Evolutionary conservation across 2,113 vertebrate genomes (phyloP), one percentile per base, ranked within the genome.

Genomic region (Channa argus): DNA sequence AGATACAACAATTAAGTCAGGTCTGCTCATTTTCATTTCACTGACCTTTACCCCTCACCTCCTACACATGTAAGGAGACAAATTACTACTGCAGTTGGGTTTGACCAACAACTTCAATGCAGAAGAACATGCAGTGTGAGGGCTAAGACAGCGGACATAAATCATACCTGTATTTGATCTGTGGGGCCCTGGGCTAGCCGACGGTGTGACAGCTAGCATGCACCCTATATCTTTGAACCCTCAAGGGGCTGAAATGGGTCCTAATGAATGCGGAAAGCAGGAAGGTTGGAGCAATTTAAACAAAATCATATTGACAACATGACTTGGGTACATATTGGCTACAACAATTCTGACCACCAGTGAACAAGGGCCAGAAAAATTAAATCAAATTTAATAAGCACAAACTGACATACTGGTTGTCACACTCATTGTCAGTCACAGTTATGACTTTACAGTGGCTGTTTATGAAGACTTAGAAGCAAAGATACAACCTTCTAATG

Each of bases 91-190:
- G 83, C 82, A 65, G 75, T 83, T 77, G 85, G 80, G 63, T 91
- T 86, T 86, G 89, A 73, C 84, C 83, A 79, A 77, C 65, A 65
- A 41, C 85, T 91, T 85, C 63, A 52, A 51, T 33, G 80, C 52
- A 66, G 80, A 58, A 87, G 91, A 94, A 94, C 93, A 74, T 73
- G 79, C 55, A 10, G 59, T 63, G 71, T 84, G 86, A 95, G 93
- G 77, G 88, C 93, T 92, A 71, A 92, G 90, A 88, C 86, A 95
- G 92, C 86, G 87, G 93, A 95, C 95, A 98, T 98, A 96, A 98
- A 98, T 97, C 96, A 96, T 96, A 96, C 95, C 96, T 96, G 96
- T 94, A 95, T 94, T 94, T 91, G 92, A 96, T 97, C 94, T 94
- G 92, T 89, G 94, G 94, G 90, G 92, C 94, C 95, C 94, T 93